Base-by-base conservation (phyloP, 2,797 vertebrate genomes). In the Varecia variegata region DNA sequence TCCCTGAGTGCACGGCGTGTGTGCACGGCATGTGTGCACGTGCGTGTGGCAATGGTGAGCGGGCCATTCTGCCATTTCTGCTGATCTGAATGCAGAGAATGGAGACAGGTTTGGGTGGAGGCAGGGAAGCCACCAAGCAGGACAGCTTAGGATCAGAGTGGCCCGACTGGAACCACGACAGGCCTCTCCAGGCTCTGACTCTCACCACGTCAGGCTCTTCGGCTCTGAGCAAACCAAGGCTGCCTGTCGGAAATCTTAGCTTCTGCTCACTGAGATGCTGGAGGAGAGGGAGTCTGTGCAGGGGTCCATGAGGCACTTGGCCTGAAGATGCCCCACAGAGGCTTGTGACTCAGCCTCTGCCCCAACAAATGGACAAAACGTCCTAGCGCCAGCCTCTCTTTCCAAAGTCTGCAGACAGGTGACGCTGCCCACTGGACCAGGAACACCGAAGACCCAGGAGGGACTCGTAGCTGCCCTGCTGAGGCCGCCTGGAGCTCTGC, bases 381-480 rank as follows among this genome's bases (percentile, higher is more conserved):
- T 25, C 9, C 23, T 13, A 32, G 3, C 0, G 0, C 0, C 10
- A 54, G 35, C 21, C 38, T 56, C 18, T 77, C 47, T 86, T 58
- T 54, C 58, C 58, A 65, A 27, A 25, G 45, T 23, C 84, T 80
- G 20, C 0, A 8, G 20, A 1, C 50, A 15, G 21, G 32, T 0
- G 1, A 5, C 14, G n/a, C 74, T n/a, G 9, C 43, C 70, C 13
- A 2, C 35, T 20, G 74, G n/a, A 10, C 23, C 40, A 21, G 35
- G n/a, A 38, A 4, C 0, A 11, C 5, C 2, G 5, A 4, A 5
- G 45, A 30, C n/a, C 7, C 7, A 0, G 2, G 11, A 20, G 47
- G 45, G 58, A 2, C 4, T 9, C 25, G 1, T 3, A 7, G 23
- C 12, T 65, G 62, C 56, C 56, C 56, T 11, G 23, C 56, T 58